Evolutionary conservation across 2,797 vertebrate genomes (phyloP).

Genomic region (Rhynchonycteris naso): DNA sequence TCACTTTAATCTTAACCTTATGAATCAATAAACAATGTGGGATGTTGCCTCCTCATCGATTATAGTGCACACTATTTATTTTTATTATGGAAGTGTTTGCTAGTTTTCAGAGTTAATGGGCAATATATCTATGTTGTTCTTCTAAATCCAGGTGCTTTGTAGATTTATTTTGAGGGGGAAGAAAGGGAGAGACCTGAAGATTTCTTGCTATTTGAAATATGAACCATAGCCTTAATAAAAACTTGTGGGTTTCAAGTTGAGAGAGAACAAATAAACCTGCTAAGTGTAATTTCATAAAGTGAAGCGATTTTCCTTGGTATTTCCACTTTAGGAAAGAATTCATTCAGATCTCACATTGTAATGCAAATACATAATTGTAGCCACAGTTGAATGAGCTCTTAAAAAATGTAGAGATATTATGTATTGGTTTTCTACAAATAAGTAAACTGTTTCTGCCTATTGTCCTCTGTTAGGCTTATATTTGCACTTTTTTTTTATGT

Average conservation of each 20-base stretch:
- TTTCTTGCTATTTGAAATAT: conserved; percentile 78
- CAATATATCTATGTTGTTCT: conserved; percentile 79
- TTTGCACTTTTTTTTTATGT: conserved; percentile 56
- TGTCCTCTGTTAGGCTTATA: conserved; percentile 41
- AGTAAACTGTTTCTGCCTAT: not conserved
- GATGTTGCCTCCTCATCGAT: conserved; percentile 74
- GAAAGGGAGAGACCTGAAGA: conserved; percentile 63
- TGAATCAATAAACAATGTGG: conserved; percentile 77
- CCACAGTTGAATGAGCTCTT: conserved; percentile 36
- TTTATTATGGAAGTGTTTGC: conserved; percentile 82
- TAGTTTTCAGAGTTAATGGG: conserved; percentile 82
- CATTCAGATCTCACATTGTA: conserved; percentile 68
- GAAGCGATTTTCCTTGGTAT: conserved; percentile 68
- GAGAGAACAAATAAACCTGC: conserved; percentile 79
- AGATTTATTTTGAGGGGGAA: conserved; percentile 78
- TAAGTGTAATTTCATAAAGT: conserved; percentile 82
- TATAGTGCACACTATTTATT: conserved; percentile 79
- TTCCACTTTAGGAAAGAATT: conserved; percentile 73
- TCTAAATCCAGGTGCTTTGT: conserved; percentile 80
- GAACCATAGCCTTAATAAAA: conserved; percentile 77
- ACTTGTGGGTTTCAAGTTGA: conserved; percentile 75
- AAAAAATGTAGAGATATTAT: not conserved
- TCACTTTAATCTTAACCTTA: conserved; percentile 82
- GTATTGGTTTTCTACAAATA: not conserved
- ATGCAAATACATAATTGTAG: conserved; percentile 68